Evolutionary conservation across 2,113 vertebrate genomes (phyloP), one percentile per base, ranked within the genome.

Genomic region (Steatornis caripensis): DNA sequence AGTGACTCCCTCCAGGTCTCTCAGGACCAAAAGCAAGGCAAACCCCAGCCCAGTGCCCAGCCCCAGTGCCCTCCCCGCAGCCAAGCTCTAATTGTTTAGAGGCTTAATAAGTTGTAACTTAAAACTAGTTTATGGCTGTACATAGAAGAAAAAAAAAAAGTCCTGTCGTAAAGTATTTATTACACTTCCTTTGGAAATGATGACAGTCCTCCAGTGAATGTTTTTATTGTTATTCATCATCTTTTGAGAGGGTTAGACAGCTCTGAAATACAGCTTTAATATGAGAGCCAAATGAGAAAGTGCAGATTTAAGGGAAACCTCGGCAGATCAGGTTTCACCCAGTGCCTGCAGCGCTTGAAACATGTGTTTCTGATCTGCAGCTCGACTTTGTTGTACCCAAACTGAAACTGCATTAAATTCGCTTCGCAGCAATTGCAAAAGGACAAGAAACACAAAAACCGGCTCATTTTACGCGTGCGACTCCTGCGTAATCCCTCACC

Each of bases 301-400:
- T 90, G 93, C 93, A 92, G 89, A 90, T 79, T 70, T 87, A 64
- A 87, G 95, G 92, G 92, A 92, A 85, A 97, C 97, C 97, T 98
- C 98, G 77, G 94, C 95, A 23, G 96, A 57, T 96, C 90, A 62
- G 90, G 80, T 97, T 95, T 89, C 90, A 95, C 94, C 66, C 85
- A 9, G 94, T 92, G 95, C 97, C 97, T 98, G 97, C 98, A 98
- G 98, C 97, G 87, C 96, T 96, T 71, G 46, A 93, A 96, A 98
- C 98, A 98, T 96, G 97, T 98, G 98, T 96, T 98, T 98, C 98
- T 98, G 98, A 99, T 98, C 98, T 98, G 98, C 97, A 97, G 97
- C 66, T 96, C 94, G 29, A 95, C 98, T 97, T 97, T 98, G 96
- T 96, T 97, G 97, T 97, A 36, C 90, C 95, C 98, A 98, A 98